A percentile compares a stretch with the other conserved stretches of the same genome.
Conservation (phyloP, 2,797 vertebrate genomes). For the Ptychadena robeensis region DNA sequence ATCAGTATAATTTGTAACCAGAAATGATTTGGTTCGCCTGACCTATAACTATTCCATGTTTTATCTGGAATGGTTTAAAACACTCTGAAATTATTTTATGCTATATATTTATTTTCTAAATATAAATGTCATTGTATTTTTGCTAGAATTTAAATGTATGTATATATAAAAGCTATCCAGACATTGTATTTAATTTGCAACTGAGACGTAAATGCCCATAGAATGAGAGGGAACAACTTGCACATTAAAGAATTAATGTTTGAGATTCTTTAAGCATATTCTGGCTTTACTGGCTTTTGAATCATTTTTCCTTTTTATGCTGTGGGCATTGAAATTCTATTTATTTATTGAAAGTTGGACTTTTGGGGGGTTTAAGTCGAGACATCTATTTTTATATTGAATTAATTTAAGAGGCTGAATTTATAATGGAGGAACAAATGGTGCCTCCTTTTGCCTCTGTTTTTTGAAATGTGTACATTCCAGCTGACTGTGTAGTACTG, state of each 20-base stretch:
- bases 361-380: slow-evolving; percentile 73
- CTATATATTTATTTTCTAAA: slow-evolving; percentile 60
- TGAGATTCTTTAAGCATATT: not conserved
- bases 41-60: slow-evolving; percentile 12
- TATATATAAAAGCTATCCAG: slow-evolving; percentile 31
- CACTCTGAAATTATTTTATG: slow-evolving; percentile 33
- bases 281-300: not conserved
- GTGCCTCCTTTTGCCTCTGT: slow-evolving; percentile 58
- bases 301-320: slow-evolving; percentile 64
- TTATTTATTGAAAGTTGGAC: slow-evolving; percentile 83
- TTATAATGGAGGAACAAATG: slow-evolving; percentile 60
- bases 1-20: slow-evolving; percentile 5
- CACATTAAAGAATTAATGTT: not conserved
- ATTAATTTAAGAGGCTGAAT: slow-evolving; percentile 62
- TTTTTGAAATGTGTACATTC: slow-evolving; percentile 71
- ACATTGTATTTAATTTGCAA: slow-evolving; percentile 49
- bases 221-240: slow-evolving; percentile 14
- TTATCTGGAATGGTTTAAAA: slow-evolving; percentile 11
- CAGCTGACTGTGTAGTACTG: slow-evolving; percentile 64
- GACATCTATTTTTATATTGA: slow-evolving; percentile 86
- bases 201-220: slow-evolving; percentile 35
- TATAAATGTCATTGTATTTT: slow-evolving; percentile 62
- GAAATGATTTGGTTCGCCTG: not conserved
- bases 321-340: slow-evolving; percentile 71
- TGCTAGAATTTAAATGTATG: slow-evolving; percentile 47